Evolutionary conservation across 2,797 vertebrate species (phyloP).

Genomic region (Lepilemur ruficaudatus): DNA sequence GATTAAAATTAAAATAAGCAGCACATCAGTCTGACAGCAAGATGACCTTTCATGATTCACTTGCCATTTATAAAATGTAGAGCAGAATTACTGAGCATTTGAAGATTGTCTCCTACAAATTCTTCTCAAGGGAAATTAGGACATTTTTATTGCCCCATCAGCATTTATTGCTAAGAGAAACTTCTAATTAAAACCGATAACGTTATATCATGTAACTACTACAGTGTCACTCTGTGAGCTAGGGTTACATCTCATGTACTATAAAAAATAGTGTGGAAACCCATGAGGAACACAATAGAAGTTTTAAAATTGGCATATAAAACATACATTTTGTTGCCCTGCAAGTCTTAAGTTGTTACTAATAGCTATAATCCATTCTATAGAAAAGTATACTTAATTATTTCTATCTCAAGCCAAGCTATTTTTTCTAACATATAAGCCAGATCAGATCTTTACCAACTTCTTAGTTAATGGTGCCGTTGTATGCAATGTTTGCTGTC

Average conservation of each 20-base stretch:
- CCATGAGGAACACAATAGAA: not conserved
- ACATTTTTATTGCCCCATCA: constrained; percentile 77
- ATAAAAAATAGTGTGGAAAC: not conserved
- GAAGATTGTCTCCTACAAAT: constrained; percentile 53
- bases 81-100: constrained; percentile 69
- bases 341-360: not conserved
- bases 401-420: not conserved
- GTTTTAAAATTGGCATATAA: not conserved
- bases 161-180: constrained; percentile 77
- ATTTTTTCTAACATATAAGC: not conserved
- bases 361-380: not conserved
- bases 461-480: not conserved
- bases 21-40: constrained; percentile 60
- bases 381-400: not conserved
- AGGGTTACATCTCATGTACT: not conserved
- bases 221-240: constrained; percentile 48
- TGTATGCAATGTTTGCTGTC: not conserved
- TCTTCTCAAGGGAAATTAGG: constrained; percentile 81
- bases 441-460: not conserved
- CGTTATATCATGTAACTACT: constrained; percentile 67
- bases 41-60: constrained; percentile 76
- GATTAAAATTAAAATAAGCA: constrained; percentile 75
- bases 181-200: constrained; percentile 81
- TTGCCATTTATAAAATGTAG: constrained; percentile 74
- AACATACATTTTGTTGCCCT: not conserved